A percentile compares a stretch with the other conserved stretches of the same genome.
Conservation (phyloP, 2,797 vertebrate species). For the Xerus rutilus region DNA sequence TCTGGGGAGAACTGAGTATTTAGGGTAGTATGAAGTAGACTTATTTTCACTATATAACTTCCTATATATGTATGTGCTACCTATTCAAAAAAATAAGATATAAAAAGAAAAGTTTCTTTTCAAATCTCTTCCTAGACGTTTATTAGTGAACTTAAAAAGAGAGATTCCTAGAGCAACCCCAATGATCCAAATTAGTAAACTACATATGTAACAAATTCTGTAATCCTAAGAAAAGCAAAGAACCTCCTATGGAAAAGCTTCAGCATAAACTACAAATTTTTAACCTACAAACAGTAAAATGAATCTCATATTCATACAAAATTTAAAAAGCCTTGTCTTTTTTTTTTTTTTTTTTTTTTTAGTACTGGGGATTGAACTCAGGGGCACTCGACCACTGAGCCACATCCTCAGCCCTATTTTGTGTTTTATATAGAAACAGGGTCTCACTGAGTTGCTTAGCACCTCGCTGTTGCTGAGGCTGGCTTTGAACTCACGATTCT, state of each 20-base stretch:
- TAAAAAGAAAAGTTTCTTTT: not conserved
- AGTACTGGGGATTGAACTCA: no score
- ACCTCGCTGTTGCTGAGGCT: no score
- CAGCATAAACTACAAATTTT: not conserved
- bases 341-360: not conserved
- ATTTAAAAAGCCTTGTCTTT: not conserved
- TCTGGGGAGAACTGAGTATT: not conserved
- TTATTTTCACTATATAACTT: not conserved
- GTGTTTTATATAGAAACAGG: no score
- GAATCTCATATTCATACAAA: constrained; percentile 18
- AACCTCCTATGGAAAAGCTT: not conserved
- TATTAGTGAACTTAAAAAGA: not conserved
- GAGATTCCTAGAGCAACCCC: not conserved
- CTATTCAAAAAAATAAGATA: not conserved
- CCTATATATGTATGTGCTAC: not conserved
- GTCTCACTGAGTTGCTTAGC: no score
- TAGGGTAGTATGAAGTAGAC: not conserved
- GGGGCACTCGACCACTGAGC: no score
- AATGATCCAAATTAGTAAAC: not conserved
- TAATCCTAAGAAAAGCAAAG: not conserved
- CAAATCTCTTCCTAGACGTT: not conserved
- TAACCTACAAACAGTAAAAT: constrained; percentile 9
- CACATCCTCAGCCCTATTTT: no score
- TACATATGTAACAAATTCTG: not conserved
- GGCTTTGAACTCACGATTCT: no score